Evolutionary conservation across 2,797 vertebrate genomes (phyloP).

Genomic region (Prionace glauca): DNA sequence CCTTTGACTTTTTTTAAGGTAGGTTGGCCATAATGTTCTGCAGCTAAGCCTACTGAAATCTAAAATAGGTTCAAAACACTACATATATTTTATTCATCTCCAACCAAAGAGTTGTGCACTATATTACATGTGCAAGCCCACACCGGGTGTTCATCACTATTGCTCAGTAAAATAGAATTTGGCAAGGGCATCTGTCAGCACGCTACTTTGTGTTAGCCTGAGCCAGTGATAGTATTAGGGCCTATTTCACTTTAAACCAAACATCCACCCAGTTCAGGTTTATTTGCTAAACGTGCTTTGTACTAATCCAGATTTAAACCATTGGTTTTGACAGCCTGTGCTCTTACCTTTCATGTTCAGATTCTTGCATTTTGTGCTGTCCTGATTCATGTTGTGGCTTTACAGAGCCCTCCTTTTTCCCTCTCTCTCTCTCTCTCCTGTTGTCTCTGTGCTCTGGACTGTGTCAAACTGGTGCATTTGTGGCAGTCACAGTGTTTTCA

Average conservation of each 20-base stretch:
- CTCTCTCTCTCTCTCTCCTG: not conserved
- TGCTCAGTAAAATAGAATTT: not conserved
- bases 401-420: constrained; percentile 2
- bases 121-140: not conserved
- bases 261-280: not conserved
- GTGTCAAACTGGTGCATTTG: constrained; percentile 19
- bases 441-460: constrained; percentile 10
- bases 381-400: not conserved
- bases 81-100: not conserved
- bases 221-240: not conserved
- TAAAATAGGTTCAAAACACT: not conserved
- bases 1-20: not conserved
- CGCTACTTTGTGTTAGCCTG: not conserved
- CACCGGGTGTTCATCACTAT: not conserved
- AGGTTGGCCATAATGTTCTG: not conserved
- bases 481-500: constrained; percentile 24
- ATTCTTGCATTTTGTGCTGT: constrained; percentile 16
- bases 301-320: not conserved
- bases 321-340: not conserved
- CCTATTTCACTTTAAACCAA: constrained; percentile 18
- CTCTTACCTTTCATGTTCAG: constrained; percentile 29
- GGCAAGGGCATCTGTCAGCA: not conserved
- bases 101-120: not conserved
- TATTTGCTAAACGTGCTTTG: not conserved
- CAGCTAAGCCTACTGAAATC: not conserved